Conservation (phyloP, 2,888 invertebrate genomes). For the Scaptomyza flava region DNA sequence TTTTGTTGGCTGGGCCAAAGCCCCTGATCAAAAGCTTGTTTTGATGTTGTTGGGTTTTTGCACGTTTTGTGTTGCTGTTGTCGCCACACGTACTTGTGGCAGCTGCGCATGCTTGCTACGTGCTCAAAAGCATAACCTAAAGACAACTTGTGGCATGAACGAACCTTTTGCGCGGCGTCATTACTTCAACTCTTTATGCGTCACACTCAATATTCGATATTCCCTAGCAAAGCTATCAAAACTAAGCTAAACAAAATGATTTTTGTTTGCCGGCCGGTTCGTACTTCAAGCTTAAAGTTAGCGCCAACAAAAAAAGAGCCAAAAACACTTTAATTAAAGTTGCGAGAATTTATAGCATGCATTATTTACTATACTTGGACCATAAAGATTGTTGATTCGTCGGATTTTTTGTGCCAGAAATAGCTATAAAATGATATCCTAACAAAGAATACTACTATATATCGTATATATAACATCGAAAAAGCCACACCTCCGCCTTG, state of each 20-base stretch:
- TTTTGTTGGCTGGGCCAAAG: constrained; percentile 33
- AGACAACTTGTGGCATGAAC: constrained; percentile 4
- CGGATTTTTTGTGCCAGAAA: constrained; percentile 2
- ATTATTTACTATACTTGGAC: not conserved
- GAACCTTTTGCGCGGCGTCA: not conserved
- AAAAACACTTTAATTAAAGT: not conserved
- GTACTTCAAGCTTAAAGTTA: too few species aligned
- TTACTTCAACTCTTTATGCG: not conserved
- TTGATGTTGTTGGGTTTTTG: not conserved
- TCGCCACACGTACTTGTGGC: constrained; percentile 3
- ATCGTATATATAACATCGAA: constrained; percentile 2
- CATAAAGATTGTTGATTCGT: not conserved
- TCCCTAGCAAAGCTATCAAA: too few species aligned
- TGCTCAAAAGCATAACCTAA: too few species aligned
- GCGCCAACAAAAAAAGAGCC: too few species aligned
- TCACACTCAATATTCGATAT: too few species aligned
- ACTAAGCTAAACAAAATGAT: too few species aligned
- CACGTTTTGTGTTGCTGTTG: constrained; percentile 1
- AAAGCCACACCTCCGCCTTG: constrained; percentile 7
- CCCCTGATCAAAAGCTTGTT: not conserved
- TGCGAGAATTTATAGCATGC: not conserved
- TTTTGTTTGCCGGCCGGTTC: too few species aligned
- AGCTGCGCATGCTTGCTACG: constrained; percentile 4
- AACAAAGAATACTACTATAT: constrained; percentile 1
- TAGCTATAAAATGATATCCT: not conserved